A percentile compares a stretch with the other conserved stretches of the same genome.
Evolutionary conservation across 2,888 invertebrate genomes (phyloP).

Genomic region (Pherbina coryleti): DNA sequence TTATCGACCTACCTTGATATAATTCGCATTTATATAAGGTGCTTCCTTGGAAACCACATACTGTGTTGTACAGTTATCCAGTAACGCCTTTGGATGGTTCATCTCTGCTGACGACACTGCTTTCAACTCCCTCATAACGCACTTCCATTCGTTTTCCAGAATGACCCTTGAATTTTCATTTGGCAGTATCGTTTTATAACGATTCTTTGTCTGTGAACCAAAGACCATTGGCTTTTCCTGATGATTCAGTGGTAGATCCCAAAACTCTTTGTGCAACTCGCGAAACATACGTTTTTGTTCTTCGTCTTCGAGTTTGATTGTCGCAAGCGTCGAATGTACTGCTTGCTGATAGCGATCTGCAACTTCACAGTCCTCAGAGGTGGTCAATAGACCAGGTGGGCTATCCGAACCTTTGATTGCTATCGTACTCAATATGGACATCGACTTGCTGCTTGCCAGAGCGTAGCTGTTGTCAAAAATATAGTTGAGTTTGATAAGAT

Average conservation of each 20-base stretch:
- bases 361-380: slow-evolving; percentile 62
- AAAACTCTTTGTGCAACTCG: slow-evolving; percentile 88
- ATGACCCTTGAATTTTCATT: slow-evolving; percentile 89
- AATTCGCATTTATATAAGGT: slow-evolving; percentile 94
- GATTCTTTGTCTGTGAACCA: slow-evolving; percentile 89
- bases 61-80: slow-evolving; percentile 54
- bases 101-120: neutral
- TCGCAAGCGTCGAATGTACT: slow-evolving; percentile 52
- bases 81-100: slow-evolving; percentile 15
- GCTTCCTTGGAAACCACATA: slow-evolving; percentile 71
- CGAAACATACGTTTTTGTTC: slow-evolving; percentile 76
- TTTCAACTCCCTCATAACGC: slow-evolving; percentile 40
- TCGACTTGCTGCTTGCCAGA: slow-evolving; percentile 49
- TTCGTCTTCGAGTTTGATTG: slow-evolving; percentile 71
- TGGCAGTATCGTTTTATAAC: slow-evolving; percentile 90
- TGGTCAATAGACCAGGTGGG: slow-evolving; percentile 56
- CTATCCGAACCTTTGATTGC: slow-evolving; percentile 50
- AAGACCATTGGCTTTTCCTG: slow-evolving; percentile 91
- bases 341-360: slow-evolving; percentile 56
- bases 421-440: slow-evolving; percentile 45
- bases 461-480: slow-evolving; percentile 72
- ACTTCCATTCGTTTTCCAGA: slow-evolving; percentile 68
- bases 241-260: slow-evolving; percentile 93
- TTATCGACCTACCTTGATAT: slow-evolving; percentile 79
- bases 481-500: slow-evolving; percentile 73